Evolutionary conservation across 2,888 invertebrate genomes (phyloP), one percentile per base, ranked within the genome.

Genomic region (Diploptera punctata): DNA sequence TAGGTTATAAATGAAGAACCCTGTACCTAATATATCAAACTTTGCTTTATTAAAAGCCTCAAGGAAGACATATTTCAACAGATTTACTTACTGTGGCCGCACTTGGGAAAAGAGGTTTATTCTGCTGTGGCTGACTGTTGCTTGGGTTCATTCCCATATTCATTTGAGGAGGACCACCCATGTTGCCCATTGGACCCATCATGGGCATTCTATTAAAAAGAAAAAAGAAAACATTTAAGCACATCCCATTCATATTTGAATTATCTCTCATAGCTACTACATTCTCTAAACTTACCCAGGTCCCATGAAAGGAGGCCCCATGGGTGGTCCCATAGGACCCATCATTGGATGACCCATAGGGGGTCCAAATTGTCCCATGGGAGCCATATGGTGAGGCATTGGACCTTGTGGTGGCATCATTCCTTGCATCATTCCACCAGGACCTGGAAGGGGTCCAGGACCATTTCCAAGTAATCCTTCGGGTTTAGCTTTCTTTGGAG

Each of bases 41-140:
- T n/a, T n/a, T n/a, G n/a, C n/a, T n/a, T n/a, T n/a, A n/a, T n/a
- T n/a, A n/a, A n/a, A n/a, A n/a, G n/a, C n/a, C n/a, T n/a, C n/a
- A n/a, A n/a, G n/a, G n/a, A n/a, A n/a, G n/a, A n/a, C n/a, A 33
- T 33, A 10, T 33, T 7, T 33, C 33, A 33, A 7, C 7, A 33
- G 33, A 33, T n/a, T n/a, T 54, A 78, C 81, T 79, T 74, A 81
- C 82, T 76, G 81, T 79, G 49, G 88, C 86, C 0, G 91, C 91
- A 73, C 92, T 91, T 0, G 95, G 95, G 82, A 97, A 96, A 71
- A 96, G 83, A 1, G 95, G 95, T 81, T 95, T 89, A 57, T 68
- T 72, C 57, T 74, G 74, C 1, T 88, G 83, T 1, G 88, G 88
- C 75, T 86, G 86, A 21, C 75, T 74, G 19, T 26, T 70, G 31